Percentiles rank a stretch among this genome's conserved stretches.
These are phyloP conservation scores for Parelbella ahira DNA, from an alignment of 2,888 invertebrate genomes.

Conservation along the genomic window DNA sequence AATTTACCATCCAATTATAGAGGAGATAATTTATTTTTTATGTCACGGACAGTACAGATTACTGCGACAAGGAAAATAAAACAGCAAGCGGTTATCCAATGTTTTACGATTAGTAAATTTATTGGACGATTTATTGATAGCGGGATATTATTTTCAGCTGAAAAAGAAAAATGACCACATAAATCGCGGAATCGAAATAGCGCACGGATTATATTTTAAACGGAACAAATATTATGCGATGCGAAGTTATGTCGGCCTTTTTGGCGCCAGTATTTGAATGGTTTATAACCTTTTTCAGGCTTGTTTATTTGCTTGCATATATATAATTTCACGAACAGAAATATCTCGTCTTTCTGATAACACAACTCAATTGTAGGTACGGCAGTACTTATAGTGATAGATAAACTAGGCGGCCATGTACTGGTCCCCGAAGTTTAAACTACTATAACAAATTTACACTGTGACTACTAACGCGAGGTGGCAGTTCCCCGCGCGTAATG, in stretches of 20 bases:
- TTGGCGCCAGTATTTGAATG: too few relatives aligned
- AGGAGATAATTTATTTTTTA: conserved; percentile 57
- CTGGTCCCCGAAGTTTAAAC: too few relatives aligned
- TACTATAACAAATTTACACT: conserved; percentile 6
- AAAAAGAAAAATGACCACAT: conserved; percentile 18
- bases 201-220: conserved; percentile 12
- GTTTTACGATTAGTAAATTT: conserved; percentile 36
- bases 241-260: too few relatives aligned
- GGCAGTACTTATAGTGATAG: too few relatives aligned
- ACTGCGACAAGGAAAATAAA: conserved; percentile 41
- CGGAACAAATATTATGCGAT: neutral
- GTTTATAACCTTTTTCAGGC: too few relatives aligned
- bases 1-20: conserved; percentile 62
- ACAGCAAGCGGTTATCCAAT: conserved; percentile 37
- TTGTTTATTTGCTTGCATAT: too few relatives aligned
- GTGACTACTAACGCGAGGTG: conserved; percentile 14
- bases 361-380: too few relatives aligned
- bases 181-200: conserved; percentile 11
- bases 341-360: too few relatives aligned
- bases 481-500: conserved; percentile 34
- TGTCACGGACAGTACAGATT: conserved; percentile 43
- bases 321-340: too few relatives aligned
- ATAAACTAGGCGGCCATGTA: too few relatives aligned
- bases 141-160: conserved; percentile 11
- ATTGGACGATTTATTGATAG: conserved; percentile 28